These are phyloP conservation scores for Nymphicus hollandicus DNA, from an alignment of 2,113 vertebrate genomes.

Conservation along the genomic window DNA sequence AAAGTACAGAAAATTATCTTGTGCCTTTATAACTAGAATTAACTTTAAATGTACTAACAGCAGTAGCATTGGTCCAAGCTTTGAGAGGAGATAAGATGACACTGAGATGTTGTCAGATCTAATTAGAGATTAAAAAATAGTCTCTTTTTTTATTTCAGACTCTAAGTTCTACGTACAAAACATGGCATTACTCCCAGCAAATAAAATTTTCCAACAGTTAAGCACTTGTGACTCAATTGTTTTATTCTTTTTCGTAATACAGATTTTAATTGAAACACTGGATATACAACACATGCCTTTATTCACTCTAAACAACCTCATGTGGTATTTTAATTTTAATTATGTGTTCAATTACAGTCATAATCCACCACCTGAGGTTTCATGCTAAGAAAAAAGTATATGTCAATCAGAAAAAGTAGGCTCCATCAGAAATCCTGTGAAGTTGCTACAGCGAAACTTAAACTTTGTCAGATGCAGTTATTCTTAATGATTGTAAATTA, in stretches of 20 bases:
- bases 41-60: neutral
- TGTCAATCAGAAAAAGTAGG: constrained; percentile 31
- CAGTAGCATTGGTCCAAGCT: too few relatives aligned
- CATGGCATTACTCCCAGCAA: neutral
- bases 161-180: neutral
- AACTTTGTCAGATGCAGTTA: constrained; percentile 49
- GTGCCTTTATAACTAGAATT: neutral
- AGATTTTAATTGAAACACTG: neutral
- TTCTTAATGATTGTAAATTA: constrained; percentile 51
- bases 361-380: constrained; percentile 24
- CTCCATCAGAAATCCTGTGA: constrained; percentile 44
- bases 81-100: neutral
- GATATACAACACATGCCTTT: neutral
- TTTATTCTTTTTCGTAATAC: neutral
- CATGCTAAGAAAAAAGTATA: constrained; percentile 27
- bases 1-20: neutral
- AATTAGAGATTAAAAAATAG: fast-evolving
- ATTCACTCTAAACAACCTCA: neutral
- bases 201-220: neutral
- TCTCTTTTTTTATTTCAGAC: neutral
- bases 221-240: neutral
- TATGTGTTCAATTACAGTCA: constrained; percentile 46
- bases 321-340: constrained; percentile 58
- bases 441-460: constrained; percentile 2
- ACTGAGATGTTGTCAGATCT: neutral